A percentile compares a stretch with the other conserved stretches of the same genome.
Evolutionary conservation across 1,140 invertebrate species (phyloP).

Genomic region (Kradibia gibbosae): DNA sequence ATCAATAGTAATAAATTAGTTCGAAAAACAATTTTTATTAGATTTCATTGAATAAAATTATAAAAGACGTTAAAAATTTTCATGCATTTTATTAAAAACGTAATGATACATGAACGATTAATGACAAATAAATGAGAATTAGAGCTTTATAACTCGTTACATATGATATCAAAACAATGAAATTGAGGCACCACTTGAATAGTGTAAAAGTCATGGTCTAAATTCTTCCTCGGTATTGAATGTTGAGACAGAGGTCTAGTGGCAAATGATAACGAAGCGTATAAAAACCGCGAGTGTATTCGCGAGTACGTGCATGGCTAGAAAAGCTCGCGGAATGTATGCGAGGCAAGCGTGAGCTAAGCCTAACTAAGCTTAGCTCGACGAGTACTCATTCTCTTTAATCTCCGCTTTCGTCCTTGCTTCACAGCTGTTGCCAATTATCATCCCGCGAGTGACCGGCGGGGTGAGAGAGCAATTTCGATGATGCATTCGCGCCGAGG

Average conservation of each 20-base stretch:
- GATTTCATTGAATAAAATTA: too few species aligned
- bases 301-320: conserved; percentile 42
- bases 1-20: too few species aligned
- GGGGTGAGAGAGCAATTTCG: conserved; percentile 32
- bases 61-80: too few species aligned
- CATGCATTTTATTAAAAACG: too few species aligned
- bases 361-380: conserved; percentile 69
- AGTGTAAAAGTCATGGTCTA: neutral
- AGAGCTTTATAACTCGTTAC: too few species aligned
- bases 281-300: neutral
- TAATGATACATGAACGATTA: too few species aligned
- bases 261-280: neutral
- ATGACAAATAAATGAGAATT: too few species aligned
- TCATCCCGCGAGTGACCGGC: neutral
- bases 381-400: conserved; percentile 67
- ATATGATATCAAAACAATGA: too few species aligned
- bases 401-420: conserved; percentile 52
- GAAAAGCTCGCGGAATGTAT: conserved; percentile 57
- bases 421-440: neutral
- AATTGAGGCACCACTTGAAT: neutral
- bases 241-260: neutral
- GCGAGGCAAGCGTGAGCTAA: conserved; percentile 70
- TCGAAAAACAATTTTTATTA: too few species aligned
- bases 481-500: conserved; percentile 31
- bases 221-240: neutral